Evolutionary conservation across 2,888 invertebrate species (phyloP), one percentile per base, ranked within the genome.

Genomic region (Odontomyia ornata): DNA sequence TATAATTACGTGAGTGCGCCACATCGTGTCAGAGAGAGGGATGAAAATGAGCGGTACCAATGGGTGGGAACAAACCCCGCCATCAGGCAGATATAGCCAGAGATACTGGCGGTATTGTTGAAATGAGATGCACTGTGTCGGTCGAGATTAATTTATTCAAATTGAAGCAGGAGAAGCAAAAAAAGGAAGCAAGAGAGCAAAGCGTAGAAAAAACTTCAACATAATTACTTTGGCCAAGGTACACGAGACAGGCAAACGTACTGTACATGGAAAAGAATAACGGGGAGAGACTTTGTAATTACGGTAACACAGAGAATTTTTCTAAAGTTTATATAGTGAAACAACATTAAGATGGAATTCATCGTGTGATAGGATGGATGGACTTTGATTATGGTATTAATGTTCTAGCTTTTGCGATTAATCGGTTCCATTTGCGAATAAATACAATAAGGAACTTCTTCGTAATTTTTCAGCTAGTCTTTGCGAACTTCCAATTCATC

Each of bases 61-160:
- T 13, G 25, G 60, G 25, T 21, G 23, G 52, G 52, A 52, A 15
- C 52, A 52, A 18, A 52, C 52, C 18, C 7, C 60, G 71, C 3
- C 5, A 36, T 5, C 9, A 9, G 36, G 36, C 36, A 36, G 9
- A 36, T 36, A 36, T 36, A 36, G 36, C 30, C 43, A 62, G 47
- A 52, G 27, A 46, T 64, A 52, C 21, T 25, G 25, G 56, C 25
- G 56, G 67, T 43, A 75, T 67, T 75, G 60, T 56, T 67, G 65
- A 64, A 77, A 75, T 77, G 77, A 75, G 77, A 77, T 75, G 75
- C 72, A 73, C 65, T 75, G 77, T 57, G 64, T 52, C 67, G 46
- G 75, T 52, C 75, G 77, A 65, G 67, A 77, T 77, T 75, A 77
- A 77, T 77, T 77, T 77, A 77, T 77, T 77, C 75, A 77, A 77